Evolutionary conservation across 2,113 vertebrate genomes (phyloP).

Genomic region (Cervus canadensis): DNA sequence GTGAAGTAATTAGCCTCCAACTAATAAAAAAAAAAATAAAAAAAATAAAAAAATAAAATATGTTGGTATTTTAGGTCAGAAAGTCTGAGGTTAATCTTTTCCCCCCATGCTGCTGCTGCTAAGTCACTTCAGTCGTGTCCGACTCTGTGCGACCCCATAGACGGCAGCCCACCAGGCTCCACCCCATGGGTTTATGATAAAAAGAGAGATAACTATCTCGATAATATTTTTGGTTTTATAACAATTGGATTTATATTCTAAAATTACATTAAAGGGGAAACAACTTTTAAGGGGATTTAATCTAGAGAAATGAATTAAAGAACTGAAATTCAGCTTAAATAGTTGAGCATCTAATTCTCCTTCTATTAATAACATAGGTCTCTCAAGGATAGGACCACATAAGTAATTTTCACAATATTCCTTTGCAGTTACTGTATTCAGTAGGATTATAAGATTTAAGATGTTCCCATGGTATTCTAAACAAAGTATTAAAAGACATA

Average conservation of each 20-base stretch:
- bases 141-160: too few species aligned
- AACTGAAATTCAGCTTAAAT: not conserved
- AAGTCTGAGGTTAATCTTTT: not conserved
- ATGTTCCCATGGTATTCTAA: not conserved
- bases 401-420: not conserved
- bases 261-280: not conserved
- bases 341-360: not conserved
- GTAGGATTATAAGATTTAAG: not conserved
- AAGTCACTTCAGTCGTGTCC: too few species aligned
- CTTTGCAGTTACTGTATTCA: not conserved
- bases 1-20: too few species aligned
- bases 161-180: too few species aligned
- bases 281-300: not conserved
- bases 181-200: not conserved
- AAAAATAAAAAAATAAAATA: not conserved
- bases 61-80: not conserved
- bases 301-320: conserved; percentile 10
- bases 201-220: not conserved
- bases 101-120: too few species aligned
- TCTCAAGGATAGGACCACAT: not conserved
- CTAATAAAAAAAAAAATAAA: too few species aligned
- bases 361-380: not conserved
- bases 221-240: not conserved
- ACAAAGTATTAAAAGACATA: not conserved
- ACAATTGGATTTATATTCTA: not conserved